A percentile compares a stretch with the other conserved stretches of the same genome.
phyloP scores from a whole-genome alignment of 2,797 vertebrate genomes.

The Meriones psammophilus region DNA sequence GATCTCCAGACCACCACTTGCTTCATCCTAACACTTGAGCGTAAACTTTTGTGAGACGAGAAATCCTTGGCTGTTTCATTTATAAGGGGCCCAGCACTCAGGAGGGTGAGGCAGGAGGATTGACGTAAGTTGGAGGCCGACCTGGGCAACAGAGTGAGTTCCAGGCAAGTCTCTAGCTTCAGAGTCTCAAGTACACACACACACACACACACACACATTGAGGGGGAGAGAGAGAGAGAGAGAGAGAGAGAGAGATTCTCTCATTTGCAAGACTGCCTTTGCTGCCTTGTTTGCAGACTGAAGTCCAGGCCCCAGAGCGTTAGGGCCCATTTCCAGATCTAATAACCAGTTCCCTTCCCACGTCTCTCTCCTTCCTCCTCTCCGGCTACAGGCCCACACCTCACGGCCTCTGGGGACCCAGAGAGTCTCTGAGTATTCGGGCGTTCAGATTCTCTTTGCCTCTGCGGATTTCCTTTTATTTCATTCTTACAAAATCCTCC shows the following conservation, averaged over 20 bases:
- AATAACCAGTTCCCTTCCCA: background rate
- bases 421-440: constrained; percentile 8
- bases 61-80: background rate
- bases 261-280: background rate
- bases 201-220: background rate
- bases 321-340: background rate
- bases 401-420: background rate
- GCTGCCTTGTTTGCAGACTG: background rate
- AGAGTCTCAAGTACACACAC: background rate
- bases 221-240: background rate
- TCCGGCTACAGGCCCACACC: background rate
- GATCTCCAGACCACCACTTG: background rate
- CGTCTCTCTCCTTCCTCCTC: background rate
- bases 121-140: background rate
- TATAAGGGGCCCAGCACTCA: background rate
- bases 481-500: constrained; percentile 40
- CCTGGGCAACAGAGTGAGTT: background rate
- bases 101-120: background rate
- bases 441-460: constrained; percentile 26
- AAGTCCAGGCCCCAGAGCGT: background rate
- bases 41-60: background rate
- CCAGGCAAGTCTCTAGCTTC: background rate
- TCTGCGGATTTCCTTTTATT: constrained; percentile 52
- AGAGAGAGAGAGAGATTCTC: background rate
- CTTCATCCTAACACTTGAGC: background rate